Evolutionary conservation across 64 coral and sea anemone genomes (phyloP).

Genomic region (Actinia tenebrosa): DNA sequence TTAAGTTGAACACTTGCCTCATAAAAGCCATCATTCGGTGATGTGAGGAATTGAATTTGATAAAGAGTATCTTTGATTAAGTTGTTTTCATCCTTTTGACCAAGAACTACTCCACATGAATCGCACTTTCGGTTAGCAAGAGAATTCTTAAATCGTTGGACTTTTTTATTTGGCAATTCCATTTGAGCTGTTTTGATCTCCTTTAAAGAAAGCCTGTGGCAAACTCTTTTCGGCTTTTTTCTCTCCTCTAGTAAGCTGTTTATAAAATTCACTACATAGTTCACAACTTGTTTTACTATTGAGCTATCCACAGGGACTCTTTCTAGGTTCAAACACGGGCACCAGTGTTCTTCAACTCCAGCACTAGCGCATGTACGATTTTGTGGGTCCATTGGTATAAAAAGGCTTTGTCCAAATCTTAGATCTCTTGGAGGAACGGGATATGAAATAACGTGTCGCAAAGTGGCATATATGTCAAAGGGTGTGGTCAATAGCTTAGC

Average conservation of each 20-base stretch:
- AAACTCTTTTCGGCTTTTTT: neutral
- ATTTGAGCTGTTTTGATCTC: slow-evolving; percentile 30
- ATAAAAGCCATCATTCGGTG: slow-evolving; percentile 42
- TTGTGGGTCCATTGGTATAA: slow-evolving; percentile 18
- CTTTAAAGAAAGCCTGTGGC: slow-evolving; percentile 17
- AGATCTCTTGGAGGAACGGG: slow-evolving; percentile 25
- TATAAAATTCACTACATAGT: slow-evolving; percentile 21
- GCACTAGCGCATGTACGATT: slow-evolving; percentile 45
- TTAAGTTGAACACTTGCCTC: slow-evolving; percentile 12
- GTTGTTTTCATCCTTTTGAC: slow-evolving; percentile 18
- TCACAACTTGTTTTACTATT: neutral
- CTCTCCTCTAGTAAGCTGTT: slow-evolving; percentile 10
- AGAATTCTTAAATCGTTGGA: slow-evolving; percentile 30
- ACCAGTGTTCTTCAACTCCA: slow-evolving; percentile 63
- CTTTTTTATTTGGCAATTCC: slow-evolving; percentile 42
- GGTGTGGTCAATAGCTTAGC: slow-evolving; percentile 43
- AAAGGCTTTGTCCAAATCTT: slow-evolving; percentile 45
- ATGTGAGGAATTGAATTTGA: slow-evolving; percentile 42
- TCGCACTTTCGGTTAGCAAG: slow-evolving; percentile 10
- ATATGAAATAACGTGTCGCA: slow-evolving; percentile 52
- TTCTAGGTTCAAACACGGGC: slow-evolving; percentile 44
- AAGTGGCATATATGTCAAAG: slow-evolving; percentile 64
- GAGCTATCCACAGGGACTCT: neutral
- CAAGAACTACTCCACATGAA: slow-evolving; percentile 25
- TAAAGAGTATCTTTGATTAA: slow-evolving; percentile 30